Conservation (phyloP, 2,797 vertebrate genomes). For the Avahi laniger region DNA sequence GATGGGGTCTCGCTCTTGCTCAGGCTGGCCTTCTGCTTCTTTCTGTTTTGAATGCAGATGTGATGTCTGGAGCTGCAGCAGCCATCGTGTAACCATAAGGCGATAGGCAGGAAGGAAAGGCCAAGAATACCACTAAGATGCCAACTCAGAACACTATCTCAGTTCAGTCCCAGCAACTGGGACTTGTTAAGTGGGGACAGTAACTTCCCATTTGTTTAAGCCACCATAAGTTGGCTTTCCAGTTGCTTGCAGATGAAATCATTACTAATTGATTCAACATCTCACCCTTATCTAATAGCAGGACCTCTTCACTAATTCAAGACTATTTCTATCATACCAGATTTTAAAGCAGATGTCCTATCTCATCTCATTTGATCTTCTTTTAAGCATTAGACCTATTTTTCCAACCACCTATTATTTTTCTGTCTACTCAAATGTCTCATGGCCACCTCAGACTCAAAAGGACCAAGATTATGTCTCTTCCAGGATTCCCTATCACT, state of each 20-base stretch:
- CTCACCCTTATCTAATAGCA: not conserved
- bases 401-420: not conserved
- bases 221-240: not conserved
- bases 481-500: not conserved
- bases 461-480: not conserved
- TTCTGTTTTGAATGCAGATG: not conserved
- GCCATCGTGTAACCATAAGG: not conserved
- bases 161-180: not conserved
- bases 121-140: not conserved
- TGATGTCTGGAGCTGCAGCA: not conserved
- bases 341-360: not conserved
- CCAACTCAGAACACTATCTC: not conserved
- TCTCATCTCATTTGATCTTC: not conserved
- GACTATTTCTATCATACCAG: not conserved
- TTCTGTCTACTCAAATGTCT: not conserved
- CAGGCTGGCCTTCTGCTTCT: not conserved
- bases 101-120: not conserved
- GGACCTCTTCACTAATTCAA: not conserved
- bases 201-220: not conserved
- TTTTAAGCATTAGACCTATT: not conserved
- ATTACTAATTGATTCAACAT: not conserved
- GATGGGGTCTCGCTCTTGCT: no score
- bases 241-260: not conserved
- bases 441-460: not conserved
- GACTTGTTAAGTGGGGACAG: not conserved